Conservation (phyloP, 2,888 invertebrate genomes). For the Platycheirus albimanus region DNA sequence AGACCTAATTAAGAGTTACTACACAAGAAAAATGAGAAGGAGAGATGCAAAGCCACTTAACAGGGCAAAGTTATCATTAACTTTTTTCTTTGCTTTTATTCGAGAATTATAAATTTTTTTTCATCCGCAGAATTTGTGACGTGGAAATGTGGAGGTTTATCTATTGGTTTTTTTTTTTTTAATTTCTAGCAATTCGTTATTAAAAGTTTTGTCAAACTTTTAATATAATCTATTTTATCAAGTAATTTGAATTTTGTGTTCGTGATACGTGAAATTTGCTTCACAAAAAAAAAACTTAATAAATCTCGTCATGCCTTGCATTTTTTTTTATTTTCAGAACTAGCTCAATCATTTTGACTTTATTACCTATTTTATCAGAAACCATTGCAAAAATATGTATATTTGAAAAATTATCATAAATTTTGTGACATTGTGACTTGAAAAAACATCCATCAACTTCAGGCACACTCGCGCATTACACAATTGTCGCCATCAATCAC, state of each 20-base stretch:
- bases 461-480: slow-evolving; percentile 52
- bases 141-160: not conserved
- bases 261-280: too few relatives aligned
- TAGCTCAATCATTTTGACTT: not conserved
- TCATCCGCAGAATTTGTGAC: not conserved
- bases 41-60: slow-evolving; percentile 18
- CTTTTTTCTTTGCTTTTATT: not conserved
- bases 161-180: not conserved
- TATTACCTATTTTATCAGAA: not conserved
- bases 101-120: not conserved
- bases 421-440: slow-evolving; percentile 49
- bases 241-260: too few relatives aligned
- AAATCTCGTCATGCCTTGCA: too few relatives aligned
- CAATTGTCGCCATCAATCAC: slow-evolving; percentile 69
- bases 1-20: slow-evolving; percentile 22
- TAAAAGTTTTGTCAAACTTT: too few relatives aligned
- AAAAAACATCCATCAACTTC: slow-evolving; percentile 57
- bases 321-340: too few relatives aligned
- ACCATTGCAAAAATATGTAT: not conserved
- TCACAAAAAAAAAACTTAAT: too few relatives aligned
- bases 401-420: slow-evolving; percentile 28
- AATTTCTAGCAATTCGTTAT: too few relatives aligned
- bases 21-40: too few relatives aligned
- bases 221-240: too few relatives aligned
- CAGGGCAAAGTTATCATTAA: slow-evolving; percentile 16